Evolutionary conservation across 2,888 invertebrate species (phyloP), one percentile per base, ranked within the genome.

Genomic region (Nipponacmea schrenckii): DNA sequence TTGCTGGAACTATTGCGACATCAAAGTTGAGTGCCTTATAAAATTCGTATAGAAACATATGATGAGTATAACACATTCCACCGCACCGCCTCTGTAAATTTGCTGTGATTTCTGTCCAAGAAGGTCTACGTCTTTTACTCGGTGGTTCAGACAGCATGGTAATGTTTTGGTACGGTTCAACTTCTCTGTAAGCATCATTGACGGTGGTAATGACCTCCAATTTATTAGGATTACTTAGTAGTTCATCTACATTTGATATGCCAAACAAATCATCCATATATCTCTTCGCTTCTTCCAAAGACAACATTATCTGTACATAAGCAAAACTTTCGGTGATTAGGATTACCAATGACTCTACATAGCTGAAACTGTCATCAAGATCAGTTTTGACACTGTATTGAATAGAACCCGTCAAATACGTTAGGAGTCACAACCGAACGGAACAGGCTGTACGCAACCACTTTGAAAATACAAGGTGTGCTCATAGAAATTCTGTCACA

Each of bases 61-160:
- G 77, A n/a, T 75, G 56, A 46, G 74, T 75, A 45, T 72, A 77
- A 64, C 80, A 80, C 44, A 80, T 44, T 2, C 80, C 80, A 2
- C 79, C 80, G 12, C 65, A 26, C 15, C 73, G 71, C 8, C 62
- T 46, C n/a, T 73, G 44, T 2, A 78, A 50, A 12, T 74, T 69
- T 15, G 62, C 66, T 48, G 76, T 77, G 44, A 80, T 77, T 24
- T 71, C 72, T 2, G 71, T 65, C 56, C 65, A 50, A 10, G 69
- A 65, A 14, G 79, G 80, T 14, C 76, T 67, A 31, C 46, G 70
- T 63, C 76, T 72, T 12, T 71, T n/a, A 2, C 63, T 71, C 1
- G 62, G 74, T 0, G 67, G 69, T 12, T 39, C 39, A 14, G 69
- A 46, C 69, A 79, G 65, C 12, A 80, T 39, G 17, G 64, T 68